Conservation (phyloP, 30 jellyfish, hydroid and myxozoan genomes). For the Euphysa ruthae region DNA sequence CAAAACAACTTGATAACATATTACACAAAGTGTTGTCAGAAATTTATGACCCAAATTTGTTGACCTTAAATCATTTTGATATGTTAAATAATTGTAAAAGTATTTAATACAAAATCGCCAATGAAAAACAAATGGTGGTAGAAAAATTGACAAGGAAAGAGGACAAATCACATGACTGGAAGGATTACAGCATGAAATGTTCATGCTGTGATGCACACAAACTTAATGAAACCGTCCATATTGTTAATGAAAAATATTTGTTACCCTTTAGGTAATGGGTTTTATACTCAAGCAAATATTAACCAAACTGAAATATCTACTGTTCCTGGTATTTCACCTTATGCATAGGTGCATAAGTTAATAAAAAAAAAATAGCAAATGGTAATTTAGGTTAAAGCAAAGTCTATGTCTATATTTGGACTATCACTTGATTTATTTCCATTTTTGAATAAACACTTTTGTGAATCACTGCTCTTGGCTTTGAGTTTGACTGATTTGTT, state of each 20-base stretch:
- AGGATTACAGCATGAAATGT: slow-evolving; percentile 14
- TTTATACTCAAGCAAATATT: too few relatives aligned
- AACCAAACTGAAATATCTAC: too few relatives aligned
- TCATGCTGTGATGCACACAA: slow-evolving; percentile 6
- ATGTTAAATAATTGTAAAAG: background rate
- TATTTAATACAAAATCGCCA: background rate
- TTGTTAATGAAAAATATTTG: slow-evolving; percentile 1
- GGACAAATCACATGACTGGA: background rate
- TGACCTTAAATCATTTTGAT: background rate
- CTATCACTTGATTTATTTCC: too few relatives aligned
- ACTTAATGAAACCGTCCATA: background rate
- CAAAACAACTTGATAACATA: background rate
- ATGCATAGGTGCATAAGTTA: too few relatives aligned
- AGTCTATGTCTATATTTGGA: too few relatives aligned
- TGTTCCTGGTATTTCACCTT: too few relatives aligned
- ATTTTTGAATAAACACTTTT: too few relatives aligned
- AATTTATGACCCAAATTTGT: background rate
- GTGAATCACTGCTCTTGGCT: too few relatives aligned
- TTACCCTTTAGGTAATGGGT: background rate
- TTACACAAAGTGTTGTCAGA: background rate
- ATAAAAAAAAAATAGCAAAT: too few relatives aligned
- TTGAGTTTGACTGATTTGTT: too few relatives aligned
- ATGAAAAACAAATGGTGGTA: background rate
- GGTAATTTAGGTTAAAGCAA: too few relatives aligned
- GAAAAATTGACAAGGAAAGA: slow-evolving; percentile 16